A percentile compares a stretch with the other conserved stretches of the same genome.
These are phyloP conservation scores for Drosophila cognata DNA, from an alignment of 2,888 invertebrate species.

Conservation along the genomic window DNA sequence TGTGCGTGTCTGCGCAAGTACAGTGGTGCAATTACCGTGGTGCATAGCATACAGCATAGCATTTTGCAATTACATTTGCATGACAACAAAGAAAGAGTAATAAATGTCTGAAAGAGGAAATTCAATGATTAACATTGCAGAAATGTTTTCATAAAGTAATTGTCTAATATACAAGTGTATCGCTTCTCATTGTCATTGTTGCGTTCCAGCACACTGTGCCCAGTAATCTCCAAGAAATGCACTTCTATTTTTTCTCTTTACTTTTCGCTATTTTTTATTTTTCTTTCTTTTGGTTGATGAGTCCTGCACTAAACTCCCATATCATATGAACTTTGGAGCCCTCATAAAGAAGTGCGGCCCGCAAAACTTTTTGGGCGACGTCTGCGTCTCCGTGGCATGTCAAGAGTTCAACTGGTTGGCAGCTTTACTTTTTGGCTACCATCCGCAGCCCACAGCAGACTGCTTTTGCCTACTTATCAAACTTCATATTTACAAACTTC, in stretches of 20 bases:
- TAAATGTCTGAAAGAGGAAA: background rate
- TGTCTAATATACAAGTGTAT: background rate
- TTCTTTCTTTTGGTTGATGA: slow-evolving; percentile 4
- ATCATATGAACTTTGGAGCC: slow-evolving; percentile 47
- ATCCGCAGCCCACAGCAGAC: slow-evolving; percentile 1
- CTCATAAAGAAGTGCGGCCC: slow-evolving; percentile 68
- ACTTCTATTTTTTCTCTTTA: slow-evolving; percentile 5
- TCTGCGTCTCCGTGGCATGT: slow-evolving; percentile 50
- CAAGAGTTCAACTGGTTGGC: slow-evolving; percentile 62
- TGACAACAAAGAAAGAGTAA: background rate
- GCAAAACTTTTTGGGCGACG: slow-evolving; percentile 68
- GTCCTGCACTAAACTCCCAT: slow-evolving; percentile 41
- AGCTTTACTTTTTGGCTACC: slow-evolving; percentile 19
- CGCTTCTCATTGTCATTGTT: background rate
- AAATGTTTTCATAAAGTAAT: background rate
- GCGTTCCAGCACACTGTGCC: slow-evolving; percentile 37
- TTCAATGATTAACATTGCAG: background rate
- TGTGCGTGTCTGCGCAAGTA: slow-evolving; percentile 41
- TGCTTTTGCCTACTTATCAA: slow-evolving; percentile 70
- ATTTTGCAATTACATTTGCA: background rate
- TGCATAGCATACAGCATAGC: no score
- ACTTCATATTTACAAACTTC: slow-evolving; percentile 75
- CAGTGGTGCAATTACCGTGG: slow-evolving; percentile 24
- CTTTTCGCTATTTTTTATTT: slow-evolving; percentile 6
- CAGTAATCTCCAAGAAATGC: slow-evolving; percentile 44